Evolutionary conservation across 2,113 vertebrate species (phyloP), one percentile per base, ranked within the genome.

Genomic region (Anhinga rufa): DNA sequence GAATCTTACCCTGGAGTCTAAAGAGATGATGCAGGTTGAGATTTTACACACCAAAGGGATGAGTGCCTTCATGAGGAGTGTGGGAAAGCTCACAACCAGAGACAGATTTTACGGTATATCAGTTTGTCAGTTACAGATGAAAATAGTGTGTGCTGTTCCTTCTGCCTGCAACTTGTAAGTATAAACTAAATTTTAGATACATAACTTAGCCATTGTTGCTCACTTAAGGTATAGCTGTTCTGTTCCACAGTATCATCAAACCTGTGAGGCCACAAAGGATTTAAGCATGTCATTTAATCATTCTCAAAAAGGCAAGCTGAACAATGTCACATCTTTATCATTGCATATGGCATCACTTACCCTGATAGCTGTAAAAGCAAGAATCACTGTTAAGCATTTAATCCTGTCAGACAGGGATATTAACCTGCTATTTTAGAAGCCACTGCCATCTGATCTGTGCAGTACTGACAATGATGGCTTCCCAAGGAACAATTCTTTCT

Each of bases 371-470:
- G 78, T 92, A 95, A 97, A 97, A 95, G 97, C 91, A 91, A 95
- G 91, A 95, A 95, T 87, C 92, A 55, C 95, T 88, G 91, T 90
- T 97, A 91, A 92, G 86, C 84, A 90, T 95, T 97, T 97, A 97
- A 97, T 97, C 89, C 95, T 97, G 94, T 97, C 97, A 97, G 95
- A 92, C 78, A 95, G 82, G 66, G 87, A 95, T 95, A 95, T 97
- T 97, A 97, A 95, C 89, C 92, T 92, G 92, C 95, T 97, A 93
- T 93, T 97, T 96, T 78, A 95, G 92, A 96, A 97, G 84, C 82
- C 86, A 80, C 10, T 95, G 89, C 96, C 91, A 95, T 80, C 91
- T 95, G 94, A 97, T 97, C 96, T 85, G 74, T 49, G 68, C 44
- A 77, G 38, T 14, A n/a, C 51, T 95, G 89, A 92, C 91, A 91